Evolutionary conservation across 2,797 vertebrate genomes (phyloP).

Genomic region (Myripristis jacobus): DNA sequence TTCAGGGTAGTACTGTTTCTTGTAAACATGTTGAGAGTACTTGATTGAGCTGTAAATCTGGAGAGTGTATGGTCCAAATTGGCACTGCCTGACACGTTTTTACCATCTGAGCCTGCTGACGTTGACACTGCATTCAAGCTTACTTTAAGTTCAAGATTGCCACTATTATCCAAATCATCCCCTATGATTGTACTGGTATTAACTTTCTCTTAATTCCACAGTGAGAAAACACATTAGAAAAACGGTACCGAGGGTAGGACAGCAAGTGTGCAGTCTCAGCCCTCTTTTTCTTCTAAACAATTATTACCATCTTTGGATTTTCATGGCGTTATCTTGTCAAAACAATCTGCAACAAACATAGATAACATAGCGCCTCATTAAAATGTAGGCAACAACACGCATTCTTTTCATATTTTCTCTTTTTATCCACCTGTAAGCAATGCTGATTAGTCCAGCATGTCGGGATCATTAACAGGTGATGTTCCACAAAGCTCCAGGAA

Average conservation of each 20-base stretch:
- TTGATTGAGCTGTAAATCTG: slow-evolving; percentile 82
- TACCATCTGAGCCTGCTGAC: slow-evolving; percentile 58
- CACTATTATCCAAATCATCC: slow-evolving; percentile 58
- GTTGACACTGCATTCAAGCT: slow-evolving; percentile 67
- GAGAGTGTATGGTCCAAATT: slow-evolving; percentile 49
- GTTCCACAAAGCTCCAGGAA: slow-evolving; percentile 53
- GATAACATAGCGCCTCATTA: slow-evolving; percentile 53
- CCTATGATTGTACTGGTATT: slow-evolving; percentile 78
- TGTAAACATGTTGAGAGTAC: slow-evolving; percentile 85
- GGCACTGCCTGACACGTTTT: slow-evolving; percentile 48
- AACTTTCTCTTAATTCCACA: slow-evolving; percentile 62
- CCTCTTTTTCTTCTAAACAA: slow-evolving; percentile 30
- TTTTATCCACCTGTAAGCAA: slow-evolving; percentile 39
- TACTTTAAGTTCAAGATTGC: slow-evolving; percentile 75
- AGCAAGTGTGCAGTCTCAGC: slow-evolving; percentile 26
- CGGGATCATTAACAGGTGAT: slow-evolving; percentile 53
- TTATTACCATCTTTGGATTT: slow-evolving; percentile 77
- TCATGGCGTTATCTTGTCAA: slow-evolving; percentile 58
- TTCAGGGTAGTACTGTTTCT: slow-evolving; percentile 81
- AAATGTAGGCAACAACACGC: slow-evolving; percentile 61
- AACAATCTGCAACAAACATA: slow-evolving; percentile 55
- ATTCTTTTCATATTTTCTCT: slow-evolving; percentile 57
- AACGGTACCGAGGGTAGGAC: slow-evolving; percentile 49
- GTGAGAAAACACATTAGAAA: slow-evolving; percentile 61
- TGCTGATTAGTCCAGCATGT: slow-evolving; percentile 49